Percentiles rank a stretch among this genome's conserved stretches.
These are phyloP conservation scores for Passer montanus DNA, from an alignment of 2,113 vertebrate genomes.

Conservation along the genomic window DNA sequence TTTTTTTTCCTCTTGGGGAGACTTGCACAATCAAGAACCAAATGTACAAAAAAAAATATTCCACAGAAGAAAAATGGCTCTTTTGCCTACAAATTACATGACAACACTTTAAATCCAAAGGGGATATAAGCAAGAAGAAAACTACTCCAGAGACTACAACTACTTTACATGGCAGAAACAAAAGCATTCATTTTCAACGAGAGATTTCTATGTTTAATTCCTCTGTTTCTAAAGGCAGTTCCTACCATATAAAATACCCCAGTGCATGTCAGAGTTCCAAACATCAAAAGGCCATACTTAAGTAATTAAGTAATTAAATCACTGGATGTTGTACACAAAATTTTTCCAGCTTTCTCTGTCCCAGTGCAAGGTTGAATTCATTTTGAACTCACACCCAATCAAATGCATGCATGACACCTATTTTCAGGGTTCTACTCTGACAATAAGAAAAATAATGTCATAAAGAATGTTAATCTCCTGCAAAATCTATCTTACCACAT, in stretches of 20 bases:
- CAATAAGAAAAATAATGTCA: background rate
- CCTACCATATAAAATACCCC: background rate
- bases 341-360: background rate
- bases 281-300: background rate
- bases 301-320: background rate
- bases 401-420: background rate
- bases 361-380: background rate
- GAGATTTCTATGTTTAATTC: background rate
- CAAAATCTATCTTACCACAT: background rate
- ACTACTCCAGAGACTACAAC: background rate
- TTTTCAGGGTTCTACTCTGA: background rate
- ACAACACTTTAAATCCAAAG: background rate
- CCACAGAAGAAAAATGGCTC: background rate
- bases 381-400: background rate
- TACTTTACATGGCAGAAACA: background rate
- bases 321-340: background rate
- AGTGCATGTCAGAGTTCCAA: background rate
- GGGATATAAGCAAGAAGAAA: background rate
- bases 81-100: background rate
- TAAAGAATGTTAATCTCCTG: background rate
- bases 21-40: background rate
- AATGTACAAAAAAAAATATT: background rate
- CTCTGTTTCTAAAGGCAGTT: background rate
- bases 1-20: background rate
- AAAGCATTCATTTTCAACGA: background rate